These are phyloP conservation scores for Fissipunctia ypsillon DNA, from an alignment of 2,888 invertebrate species.

Conservation along the genomic window DNA sequence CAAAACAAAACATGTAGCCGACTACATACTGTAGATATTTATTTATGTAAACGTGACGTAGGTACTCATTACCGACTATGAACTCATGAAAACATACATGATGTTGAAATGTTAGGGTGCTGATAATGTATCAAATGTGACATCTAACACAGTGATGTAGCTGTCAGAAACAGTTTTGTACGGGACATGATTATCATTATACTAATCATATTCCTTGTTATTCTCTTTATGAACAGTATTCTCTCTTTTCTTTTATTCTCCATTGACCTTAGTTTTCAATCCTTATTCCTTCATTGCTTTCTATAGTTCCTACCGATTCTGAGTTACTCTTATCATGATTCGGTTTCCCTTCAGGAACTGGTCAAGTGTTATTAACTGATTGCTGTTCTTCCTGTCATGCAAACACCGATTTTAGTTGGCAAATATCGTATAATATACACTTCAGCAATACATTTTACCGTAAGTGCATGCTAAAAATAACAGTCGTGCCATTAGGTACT, in stretches of 20 bases:
- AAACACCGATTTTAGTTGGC: neutral
- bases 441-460: constrained; percentile 11
- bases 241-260: neutral
- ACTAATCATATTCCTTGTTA: too few relatives aligned
- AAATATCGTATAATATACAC: constrained; percentile 2
- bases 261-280: neutral
- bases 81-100: constrained; percentile 5
- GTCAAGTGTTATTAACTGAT: neutral
- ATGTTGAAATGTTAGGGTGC: too few relatives aligned
- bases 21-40: neutral
- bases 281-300: neutral
- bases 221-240: neutral
- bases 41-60: neutral
- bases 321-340: neutral
- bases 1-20: constrained; percentile 28
- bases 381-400: neutral
- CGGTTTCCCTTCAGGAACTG: neutral
- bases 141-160: neutral
- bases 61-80: neutral
- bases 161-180: neutral
- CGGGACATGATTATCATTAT: neutral
- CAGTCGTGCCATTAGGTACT: constrained; percentile 1
- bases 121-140: constrained; percentile 16
- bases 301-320: neutral
- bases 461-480: constrained; percentile 38